phyloP scores from a whole-genome alignment of 23 tunicate species.

The Diplosoma virens region DNA sequence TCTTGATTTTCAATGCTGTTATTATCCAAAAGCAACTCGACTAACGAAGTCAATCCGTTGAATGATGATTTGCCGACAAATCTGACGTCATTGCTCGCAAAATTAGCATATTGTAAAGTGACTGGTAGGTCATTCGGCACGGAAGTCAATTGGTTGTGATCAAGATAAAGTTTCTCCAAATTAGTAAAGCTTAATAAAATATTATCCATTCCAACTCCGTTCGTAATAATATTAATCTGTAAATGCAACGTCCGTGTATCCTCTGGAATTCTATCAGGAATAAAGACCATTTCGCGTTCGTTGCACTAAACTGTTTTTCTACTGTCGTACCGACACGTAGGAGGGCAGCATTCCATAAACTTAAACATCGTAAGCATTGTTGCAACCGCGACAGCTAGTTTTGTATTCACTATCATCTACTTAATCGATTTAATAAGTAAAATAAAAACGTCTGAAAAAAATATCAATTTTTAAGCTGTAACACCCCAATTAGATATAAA shows the following conservation, averaged over 20 bases:
- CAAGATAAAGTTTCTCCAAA: constrained; percentile 31
- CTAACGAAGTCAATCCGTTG: constrained; percentile 26
- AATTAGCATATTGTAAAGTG: constrained; percentile 1
- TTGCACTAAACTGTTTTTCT: constrained; percentile 65
- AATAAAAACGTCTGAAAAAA: no score
- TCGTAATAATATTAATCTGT: constrained; percentile 50
- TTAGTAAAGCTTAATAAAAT: background rate
- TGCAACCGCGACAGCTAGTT: no score
- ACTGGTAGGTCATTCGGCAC: constrained; percentile 61
- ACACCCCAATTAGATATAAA: no score
- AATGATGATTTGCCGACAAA: constrained; percentile 40
- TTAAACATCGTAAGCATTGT: no score
- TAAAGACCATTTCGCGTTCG: constrained; percentile 16
- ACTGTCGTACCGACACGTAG: constrained; percentile 64
- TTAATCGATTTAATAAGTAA: no score
- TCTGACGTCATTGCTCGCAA: constrained; percentile 37
- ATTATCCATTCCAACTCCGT: constrained; percentile 48
- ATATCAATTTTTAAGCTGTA: no score
- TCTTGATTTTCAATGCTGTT: constrained; percentile 79
- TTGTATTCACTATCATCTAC: no score
- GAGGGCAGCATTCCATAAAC: no score
- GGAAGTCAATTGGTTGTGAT: constrained; percentile 42
- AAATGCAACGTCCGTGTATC: constrained; percentile 43
- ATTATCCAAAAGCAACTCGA: constrained; percentile 42
- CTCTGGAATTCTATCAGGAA: constrained; percentile 81